phyloP scores from a whole-genome alignment of 2,888 invertebrate species.

The Eupithecia exiguata region DNA sequence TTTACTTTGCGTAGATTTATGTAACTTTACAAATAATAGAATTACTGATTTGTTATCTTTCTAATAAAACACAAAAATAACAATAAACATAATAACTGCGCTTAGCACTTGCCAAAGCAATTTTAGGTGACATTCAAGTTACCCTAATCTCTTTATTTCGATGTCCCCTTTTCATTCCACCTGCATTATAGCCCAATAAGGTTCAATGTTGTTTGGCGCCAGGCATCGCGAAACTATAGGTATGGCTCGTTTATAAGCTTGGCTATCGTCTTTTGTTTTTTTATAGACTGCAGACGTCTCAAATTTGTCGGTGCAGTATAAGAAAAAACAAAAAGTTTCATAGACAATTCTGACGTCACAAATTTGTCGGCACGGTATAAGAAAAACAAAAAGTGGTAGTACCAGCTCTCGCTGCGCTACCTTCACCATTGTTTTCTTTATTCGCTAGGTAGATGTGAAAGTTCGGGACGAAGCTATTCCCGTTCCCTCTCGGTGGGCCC shows the following conservation, averaged over 20 bases:
- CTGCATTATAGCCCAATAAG: constrained; percentile 12
- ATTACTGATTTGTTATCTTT: neutral
- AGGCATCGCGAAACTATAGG: constrained; percentile 25
- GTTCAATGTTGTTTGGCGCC: constrained; percentile 17
- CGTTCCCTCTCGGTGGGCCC: constrained; percentile 39
- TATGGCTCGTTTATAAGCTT: neutral
- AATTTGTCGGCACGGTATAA: neutral
- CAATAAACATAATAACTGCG: constrained; percentile 15
- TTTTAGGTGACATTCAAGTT: constrained; percentile 36
- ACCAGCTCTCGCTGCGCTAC: neutral
- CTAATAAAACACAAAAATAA: constrained; percentile 11
- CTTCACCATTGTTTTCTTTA: constrained; percentile 43
- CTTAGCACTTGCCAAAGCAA: constrained; percentile 28
- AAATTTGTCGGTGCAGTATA: neutral
- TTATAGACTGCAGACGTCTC: neutral
- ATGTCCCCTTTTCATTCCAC: constrained; percentile 11
- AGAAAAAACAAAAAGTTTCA: neutral
- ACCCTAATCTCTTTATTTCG: constrained; percentile 34
- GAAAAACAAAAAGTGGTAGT: neutral
- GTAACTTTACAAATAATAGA: neutral
- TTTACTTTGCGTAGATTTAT: neutral
- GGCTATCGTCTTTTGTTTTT: neutral
- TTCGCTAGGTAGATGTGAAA: constrained; percentile 47
- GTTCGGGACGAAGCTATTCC: constrained; percentile 45
- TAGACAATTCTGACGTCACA: neutral